Conservation (phyloP, 2,888 invertebrate species). For the Cephus pygmeus region DNA sequence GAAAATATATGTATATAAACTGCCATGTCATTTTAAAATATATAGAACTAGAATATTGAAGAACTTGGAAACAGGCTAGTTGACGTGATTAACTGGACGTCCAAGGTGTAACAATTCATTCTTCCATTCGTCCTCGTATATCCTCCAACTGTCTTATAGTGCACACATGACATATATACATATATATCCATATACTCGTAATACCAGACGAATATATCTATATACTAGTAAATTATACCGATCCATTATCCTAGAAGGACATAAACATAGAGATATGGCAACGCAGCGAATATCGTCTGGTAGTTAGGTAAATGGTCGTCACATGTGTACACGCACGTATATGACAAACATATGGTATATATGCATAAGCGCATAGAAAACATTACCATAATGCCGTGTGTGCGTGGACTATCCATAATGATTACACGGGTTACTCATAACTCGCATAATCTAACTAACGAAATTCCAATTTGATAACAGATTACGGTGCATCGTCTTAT, state of each 20-base stretch:
- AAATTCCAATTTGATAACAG: not conserved
- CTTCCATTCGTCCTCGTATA: not conserved
- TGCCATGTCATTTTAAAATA: not conserved
- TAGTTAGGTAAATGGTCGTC: not conserved
- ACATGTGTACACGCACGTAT: not conserved
- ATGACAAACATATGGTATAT: too few relatives aligned
- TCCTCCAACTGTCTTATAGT: not conserved
- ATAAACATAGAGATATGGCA: not conserved
- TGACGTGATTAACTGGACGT: not conserved
- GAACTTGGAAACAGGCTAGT: not conserved
- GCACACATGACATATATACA: not conserved
- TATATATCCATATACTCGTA: too few relatives aligned
- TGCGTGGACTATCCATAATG: too few relatives aligned
- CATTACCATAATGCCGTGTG: too few relatives aligned
- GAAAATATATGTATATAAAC: not conserved
- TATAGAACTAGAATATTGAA: not conserved
- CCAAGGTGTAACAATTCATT: not conserved
- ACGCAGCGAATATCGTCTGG: not conserved
- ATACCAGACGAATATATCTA: not conserved
- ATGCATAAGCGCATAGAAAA: too few relatives aligned
- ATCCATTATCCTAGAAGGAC: not conserved
- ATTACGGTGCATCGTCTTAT: not conserved
- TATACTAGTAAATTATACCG: not conserved
- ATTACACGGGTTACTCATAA: not conserved
- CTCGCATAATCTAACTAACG: not conserved